A percentile compares a stretch with the other conserved stretches of the same genome.
phyloP scores from a whole-genome alignment of 2,113 vertebrate genomes.

The Dipodomys merriami region DNA sequence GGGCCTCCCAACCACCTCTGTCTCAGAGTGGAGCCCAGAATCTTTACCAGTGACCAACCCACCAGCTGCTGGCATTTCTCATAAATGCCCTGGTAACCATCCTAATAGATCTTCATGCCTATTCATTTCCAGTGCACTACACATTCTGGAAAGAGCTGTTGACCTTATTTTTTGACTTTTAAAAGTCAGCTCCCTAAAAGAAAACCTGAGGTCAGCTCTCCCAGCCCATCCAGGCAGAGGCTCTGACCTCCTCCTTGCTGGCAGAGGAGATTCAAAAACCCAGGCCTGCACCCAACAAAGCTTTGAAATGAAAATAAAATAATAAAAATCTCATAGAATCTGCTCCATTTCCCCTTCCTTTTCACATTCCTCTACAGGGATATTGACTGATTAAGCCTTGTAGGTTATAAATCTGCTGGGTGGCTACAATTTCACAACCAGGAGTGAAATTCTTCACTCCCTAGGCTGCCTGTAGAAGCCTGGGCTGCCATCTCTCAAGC shows the following conservation, averaged over 20 bases:
- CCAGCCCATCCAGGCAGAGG: not conserved
- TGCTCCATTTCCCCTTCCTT: slow-evolving; percentile 27
- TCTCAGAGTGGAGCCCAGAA: not conserved
- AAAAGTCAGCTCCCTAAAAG: slow-evolving; percentile 1
- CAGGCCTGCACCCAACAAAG: not conserved
- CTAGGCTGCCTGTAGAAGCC: no score
- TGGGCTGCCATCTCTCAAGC: no score
- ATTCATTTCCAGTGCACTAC: not conserved
- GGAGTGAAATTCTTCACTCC: slow-evolving; percentile 17
- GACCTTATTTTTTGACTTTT: slow-evolving; percentile 21
- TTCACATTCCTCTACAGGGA: slow-evolving; percentile 31
- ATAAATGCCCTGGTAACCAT: not conserved
- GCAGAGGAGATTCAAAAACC: no score
- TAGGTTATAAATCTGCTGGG: slow-evolving; percentile 25
- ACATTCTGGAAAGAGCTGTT: not conserved
- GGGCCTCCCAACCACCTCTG: not conserved
- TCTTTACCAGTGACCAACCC: not conserved
- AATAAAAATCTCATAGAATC: slow-evolving; percentile 50
- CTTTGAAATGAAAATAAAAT: slow-evolving; percentile 68
- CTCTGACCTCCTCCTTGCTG: not conserved
- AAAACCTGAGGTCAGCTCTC: not conserved
- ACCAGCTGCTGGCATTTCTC: not conserved
- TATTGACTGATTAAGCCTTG: not conserved
- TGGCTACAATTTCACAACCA: slow-evolving; percentile 39
- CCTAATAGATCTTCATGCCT: not conserved